These are phyloP conservation scores for Pseudomugil tenellus DNA, from an alignment of 2,797 vertebrate genomes.

Conservation along the genomic window DNA sequence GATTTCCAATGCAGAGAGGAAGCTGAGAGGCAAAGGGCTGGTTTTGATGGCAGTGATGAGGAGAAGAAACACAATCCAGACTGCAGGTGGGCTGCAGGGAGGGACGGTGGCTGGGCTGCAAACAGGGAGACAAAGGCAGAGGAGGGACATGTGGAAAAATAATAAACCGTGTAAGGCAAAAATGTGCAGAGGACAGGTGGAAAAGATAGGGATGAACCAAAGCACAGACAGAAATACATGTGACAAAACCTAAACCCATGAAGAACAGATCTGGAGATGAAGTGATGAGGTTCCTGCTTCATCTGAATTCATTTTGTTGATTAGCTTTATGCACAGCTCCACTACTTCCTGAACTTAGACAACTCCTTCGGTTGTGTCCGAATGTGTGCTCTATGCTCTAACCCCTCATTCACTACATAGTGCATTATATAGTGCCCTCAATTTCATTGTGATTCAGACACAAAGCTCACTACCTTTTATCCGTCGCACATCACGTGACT, in stretches of 20 bases:
- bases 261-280: neutral
- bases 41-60: conserved; percentile 67
- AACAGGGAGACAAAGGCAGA: conserved; percentile 68
- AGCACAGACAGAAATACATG: conserved; percentile 33
- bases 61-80: conserved; percentile 78
- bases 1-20: conserved; percentile 72
- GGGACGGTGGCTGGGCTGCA: conserved; percentile 77
- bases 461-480: too few species aligned
- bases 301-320: neutral
- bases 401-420: too few species aligned
- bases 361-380: too few species aligned
- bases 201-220: conserved; percentile 23
- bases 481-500: too few species aligned
- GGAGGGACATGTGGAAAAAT: conserved; percentile 48
- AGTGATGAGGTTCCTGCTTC: neutral
- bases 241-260: neutral
- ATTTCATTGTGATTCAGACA: too few species aligned
- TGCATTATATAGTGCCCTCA: too few species aligned
- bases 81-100: conserved; percentile 80
- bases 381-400: too few species aligned
- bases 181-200: conserved; percentile 21
- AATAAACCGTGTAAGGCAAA: conserved; percentile 19
- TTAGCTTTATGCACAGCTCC: too few species aligned
- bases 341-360: too few species aligned
- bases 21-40: conserved; percentile 75